phyloP scores from a whole-genome alignment of 2,888 invertebrate species.

The Stratiomys singularior region DNA sequence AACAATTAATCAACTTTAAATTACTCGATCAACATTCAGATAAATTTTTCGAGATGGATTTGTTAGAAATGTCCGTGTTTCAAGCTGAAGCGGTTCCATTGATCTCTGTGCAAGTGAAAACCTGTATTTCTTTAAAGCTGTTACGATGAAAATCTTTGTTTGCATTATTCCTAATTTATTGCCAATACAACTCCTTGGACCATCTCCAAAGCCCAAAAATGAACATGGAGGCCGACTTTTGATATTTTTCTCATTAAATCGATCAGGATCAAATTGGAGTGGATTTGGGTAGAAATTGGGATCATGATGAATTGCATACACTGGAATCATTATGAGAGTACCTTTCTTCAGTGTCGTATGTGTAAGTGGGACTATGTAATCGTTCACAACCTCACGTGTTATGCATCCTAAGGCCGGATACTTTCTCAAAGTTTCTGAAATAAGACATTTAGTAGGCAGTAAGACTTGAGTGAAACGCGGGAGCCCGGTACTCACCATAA shows the following conservation, averaged over 20 bases:
- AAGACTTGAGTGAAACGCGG: background rate
- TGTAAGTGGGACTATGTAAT: background rate
- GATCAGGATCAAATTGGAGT: conserved; percentile 1
- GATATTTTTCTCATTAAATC: background rate
- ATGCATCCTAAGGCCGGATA: background rate
- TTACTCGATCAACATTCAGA: background rate
- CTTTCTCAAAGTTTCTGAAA: background rate
- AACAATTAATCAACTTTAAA: too few relatives aligned
- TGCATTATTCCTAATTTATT: background rate
- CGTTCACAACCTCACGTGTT: background rate
- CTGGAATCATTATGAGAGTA: background rate
- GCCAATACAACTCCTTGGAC: background rate
- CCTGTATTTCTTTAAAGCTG: background rate
- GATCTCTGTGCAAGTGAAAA: background rate
- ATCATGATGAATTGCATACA: conserved; percentile 1
- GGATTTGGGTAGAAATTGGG: conserved; percentile 2
- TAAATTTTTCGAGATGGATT: background rate
- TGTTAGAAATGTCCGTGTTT: background rate
- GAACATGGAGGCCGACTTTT: background rate
- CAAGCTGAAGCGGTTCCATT: background rate
- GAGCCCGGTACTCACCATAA: conserved; percentile 10
- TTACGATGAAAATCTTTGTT: background rate
- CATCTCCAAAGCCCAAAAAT: conserved; percentile 7
- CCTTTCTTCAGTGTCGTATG: background rate
- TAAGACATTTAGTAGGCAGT: conserved; percentile 60